phyloP scores from a whole-genome alignment of 2,797 vertebrate species.

The Cottoperca gobio region DNA sequence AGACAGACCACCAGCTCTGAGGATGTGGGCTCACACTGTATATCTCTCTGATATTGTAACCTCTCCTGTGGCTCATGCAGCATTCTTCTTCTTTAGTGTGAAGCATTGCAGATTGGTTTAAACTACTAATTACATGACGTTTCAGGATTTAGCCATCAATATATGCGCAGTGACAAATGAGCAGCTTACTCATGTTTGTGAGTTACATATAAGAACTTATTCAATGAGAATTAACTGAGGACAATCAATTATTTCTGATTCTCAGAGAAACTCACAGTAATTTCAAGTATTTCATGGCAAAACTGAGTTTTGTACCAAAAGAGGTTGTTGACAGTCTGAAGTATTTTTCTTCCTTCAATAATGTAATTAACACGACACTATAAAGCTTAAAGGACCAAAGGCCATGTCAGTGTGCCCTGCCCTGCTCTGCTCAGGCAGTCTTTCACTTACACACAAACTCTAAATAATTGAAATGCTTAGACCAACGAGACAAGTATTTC shows the following conservation, averaged over 20 bases:
- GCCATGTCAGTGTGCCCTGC: constrained; percentile 41
- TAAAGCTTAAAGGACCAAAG: constrained; percentile 17
- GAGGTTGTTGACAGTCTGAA: not conserved
- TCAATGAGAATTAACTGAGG: not conserved
- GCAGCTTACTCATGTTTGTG: not conserved
- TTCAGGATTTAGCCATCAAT: constrained; percentile 4
- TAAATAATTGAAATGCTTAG: not conserved
- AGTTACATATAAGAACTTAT: not conserved
- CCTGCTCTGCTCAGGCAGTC: constrained; percentile 28
- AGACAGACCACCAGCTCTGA: not conserved
- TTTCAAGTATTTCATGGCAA: not conserved
- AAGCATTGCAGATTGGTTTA: not conserved
- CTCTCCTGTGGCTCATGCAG: not conserved
- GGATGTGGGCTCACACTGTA: not conserved
- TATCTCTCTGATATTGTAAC: not conserved
- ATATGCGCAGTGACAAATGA: not conserved
- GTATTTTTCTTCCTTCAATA: constrained; percentile 2
- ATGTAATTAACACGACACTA: not conserved
- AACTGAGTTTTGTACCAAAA: not conserved
- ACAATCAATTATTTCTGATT: not conserved
- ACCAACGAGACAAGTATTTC: constrained; percentile 8
- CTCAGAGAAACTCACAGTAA: not conserved
- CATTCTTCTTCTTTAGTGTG: not conserved
- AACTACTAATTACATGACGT: not conserved
- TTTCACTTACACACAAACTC: constrained; percentile 2